A percentile compares a stretch with the other conserved stretches of the same genome.
phyloP scores from a whole-genome alignment of 2,888 invertebrate genomes.

The Caenorhabditis imperialis region DNA sequence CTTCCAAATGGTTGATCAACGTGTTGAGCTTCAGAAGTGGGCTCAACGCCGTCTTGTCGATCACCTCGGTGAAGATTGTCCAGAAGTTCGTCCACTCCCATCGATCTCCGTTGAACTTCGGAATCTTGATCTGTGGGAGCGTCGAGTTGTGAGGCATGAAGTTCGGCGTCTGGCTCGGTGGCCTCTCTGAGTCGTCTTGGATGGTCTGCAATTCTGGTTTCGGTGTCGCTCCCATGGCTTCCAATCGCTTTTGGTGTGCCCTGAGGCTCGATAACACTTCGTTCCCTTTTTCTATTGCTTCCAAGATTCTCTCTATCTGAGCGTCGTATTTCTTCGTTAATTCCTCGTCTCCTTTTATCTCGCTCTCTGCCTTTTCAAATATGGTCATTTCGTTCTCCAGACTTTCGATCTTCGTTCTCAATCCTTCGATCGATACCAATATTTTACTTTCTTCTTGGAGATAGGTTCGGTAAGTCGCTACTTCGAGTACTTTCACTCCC shows the following conservation, averaged over 20 bases:
- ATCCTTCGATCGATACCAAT: too few species aligned
- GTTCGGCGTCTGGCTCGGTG: too few species aligned
- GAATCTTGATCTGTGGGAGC: too few species aligned
- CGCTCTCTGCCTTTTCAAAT: constrained; percentile 4
- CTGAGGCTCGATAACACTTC: not conserved
- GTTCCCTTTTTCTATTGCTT: not conserved
- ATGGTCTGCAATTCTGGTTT: not conserved
- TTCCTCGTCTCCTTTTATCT: not conserved
- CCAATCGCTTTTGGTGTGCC: not conserved
- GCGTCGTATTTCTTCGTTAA: constrained; percentile 1
- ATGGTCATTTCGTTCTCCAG: too few species aligned
- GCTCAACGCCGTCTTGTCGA: constrained; percentile 1
- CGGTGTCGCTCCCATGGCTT: not conserved
- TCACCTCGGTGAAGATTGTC: constrained; percentile 5
- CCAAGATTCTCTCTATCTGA: not conserved
- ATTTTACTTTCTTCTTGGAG: too few species aligned
- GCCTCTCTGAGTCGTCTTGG: not conserved
- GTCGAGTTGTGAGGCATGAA: too few species aligned
- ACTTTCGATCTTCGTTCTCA: too few species aligned
- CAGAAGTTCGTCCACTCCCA: constrained; percentile 24
- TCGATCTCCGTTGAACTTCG: constrained; percentile 15
- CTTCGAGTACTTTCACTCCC: too few species aligned
- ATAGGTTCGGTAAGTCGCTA: too few species aligned
- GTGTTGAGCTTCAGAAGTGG: constrained; percentile 15
- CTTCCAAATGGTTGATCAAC: constrained; percentile 6